Percentiles rank a stretch among this genome's conserved stretches.
These are phyloP conservation scores for Halocynthia aurantium DNA, from an alignment of 23 tunicate genomes.

Conservation along the genomic window DNA sequence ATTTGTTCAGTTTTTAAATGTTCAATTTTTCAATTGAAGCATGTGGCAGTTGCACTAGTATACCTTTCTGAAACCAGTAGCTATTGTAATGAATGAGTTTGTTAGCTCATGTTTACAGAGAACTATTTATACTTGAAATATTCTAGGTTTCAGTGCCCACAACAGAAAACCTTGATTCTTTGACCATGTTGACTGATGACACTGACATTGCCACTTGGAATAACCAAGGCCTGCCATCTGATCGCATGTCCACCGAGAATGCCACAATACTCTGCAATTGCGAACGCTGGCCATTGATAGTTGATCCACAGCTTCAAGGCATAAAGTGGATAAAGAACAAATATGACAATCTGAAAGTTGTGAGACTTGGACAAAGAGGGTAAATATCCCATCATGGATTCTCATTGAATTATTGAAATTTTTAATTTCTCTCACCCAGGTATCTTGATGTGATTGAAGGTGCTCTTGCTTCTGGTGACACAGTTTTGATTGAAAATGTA, in stretches of 20 bases:
- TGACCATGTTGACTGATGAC: conserved; percentile 89
- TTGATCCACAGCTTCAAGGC: conserved; percentile 99
- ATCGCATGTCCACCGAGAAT: conserved; percentile 97
- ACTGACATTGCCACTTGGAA: conserved; percentile 97
- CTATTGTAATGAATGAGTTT: background rate
- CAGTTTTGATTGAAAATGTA: conserved; percentile 93
- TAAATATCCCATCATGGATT: conserved; percentile 2
- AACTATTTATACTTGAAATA: no score
- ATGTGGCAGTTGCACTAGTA: background rate
- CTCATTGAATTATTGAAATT: no score
- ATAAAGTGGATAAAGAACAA: conserved; percentile 91
- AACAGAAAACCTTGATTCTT: conserved; percentile 84
- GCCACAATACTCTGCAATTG: conserved; percentile 97
- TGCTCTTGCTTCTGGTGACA: conserved; percentile 84
- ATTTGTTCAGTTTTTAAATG: background rate
- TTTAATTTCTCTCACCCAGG: conserved; percentile 5
- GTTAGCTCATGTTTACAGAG: no score
- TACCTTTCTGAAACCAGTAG: background rate
- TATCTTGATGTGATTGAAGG: conserved; percentile 89
- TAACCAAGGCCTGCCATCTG: conserved; percentile 97
- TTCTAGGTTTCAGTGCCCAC: conserved; percentile 78
- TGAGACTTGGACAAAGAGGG: conserved; percentile 94
- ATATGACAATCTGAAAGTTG: conserved; percentile 61
- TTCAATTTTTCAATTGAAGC: background rate
- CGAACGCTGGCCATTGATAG: conserved; percentile 95